phyloP scores from a whole-genome alignment of 2,113 vertebrate species.

The Pimephales promelas region DNA sequence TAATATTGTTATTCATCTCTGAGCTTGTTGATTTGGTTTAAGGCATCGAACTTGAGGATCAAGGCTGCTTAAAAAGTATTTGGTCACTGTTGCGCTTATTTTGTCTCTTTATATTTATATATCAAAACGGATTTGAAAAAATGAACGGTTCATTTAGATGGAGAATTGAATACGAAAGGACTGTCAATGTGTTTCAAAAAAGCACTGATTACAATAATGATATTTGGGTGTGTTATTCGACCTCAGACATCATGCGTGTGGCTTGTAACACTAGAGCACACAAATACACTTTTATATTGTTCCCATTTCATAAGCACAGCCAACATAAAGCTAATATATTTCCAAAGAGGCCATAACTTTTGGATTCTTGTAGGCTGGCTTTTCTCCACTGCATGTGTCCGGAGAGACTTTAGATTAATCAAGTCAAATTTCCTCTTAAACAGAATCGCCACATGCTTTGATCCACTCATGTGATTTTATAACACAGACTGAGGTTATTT shows the following conservation, averaged over 20 bases:
- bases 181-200: not conserved
- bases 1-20: too few species aligned
- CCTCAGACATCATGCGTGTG: not conserved
- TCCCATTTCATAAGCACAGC: not conserved
- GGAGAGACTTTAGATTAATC: too few species aligned
- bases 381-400: slow-evolving; percentile 7
- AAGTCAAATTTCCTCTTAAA: slow-evolving; percentile 10
- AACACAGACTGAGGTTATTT: slow-evolving; percentile 19
- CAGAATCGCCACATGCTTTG: not conserved
- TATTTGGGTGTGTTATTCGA: not conserved
- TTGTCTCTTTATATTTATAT: too few species aligned
- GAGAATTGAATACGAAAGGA: not conserved
- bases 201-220: not conserved
- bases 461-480: slow-evolving; percentile 16
- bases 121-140: too few species aligned
- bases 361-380: not conserved
- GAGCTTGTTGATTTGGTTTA: too few species aligned
- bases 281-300: not conserved
- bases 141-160: too few species aligned
- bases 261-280: not conserved
- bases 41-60: too few species aligned
- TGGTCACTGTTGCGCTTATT: too few species aligned
- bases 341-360: not conserved
- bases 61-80: too few species aligned
- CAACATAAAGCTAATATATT: not conserved